Conservation (phyloP, 2,888 invertebrate species). For the Athalia rosae region DNA sequence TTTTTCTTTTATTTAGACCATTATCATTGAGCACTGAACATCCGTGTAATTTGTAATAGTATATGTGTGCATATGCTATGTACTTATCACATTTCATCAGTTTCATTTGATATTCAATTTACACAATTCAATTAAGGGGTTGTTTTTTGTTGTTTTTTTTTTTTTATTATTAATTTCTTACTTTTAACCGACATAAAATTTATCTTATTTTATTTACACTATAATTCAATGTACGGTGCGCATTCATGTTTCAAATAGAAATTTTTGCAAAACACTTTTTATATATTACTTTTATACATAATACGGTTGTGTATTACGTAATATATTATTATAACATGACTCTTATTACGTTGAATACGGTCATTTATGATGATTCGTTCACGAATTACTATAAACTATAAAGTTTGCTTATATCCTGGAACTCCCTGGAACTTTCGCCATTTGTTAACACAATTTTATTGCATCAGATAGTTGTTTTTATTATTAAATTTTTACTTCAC, state of each 20-base stretch:
- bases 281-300: no score
- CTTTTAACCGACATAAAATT: conserved; percentile 10
- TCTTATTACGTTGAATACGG: no score
- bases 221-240: conserved; percentile 6
- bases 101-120: no score
- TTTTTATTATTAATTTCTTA: not conserved
- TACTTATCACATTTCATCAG: no score
- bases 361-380: no score
- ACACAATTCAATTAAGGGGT: not conserved
- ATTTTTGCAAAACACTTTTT: conserved; percentile 25
- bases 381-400: conserved; percentile 19
- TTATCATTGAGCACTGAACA: no score
- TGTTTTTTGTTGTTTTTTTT: not conserved
- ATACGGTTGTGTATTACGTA: no score
- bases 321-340: no score
- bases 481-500: no score
- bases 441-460: conserved; percentile 17
- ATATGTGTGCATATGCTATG: no score
- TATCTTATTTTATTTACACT: conserved; percentile 15
- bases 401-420: not conserved
- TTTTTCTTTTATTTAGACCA: no score
- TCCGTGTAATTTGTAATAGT: no score
- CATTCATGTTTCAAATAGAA: conserved; percentile 4
- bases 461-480: not conserved
- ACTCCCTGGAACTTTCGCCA: not conserved